Percentiles rank a stretch among this genome's conserved stretches.
These are phyloP conservation scores for Sciurus vulgaris DNA, from an alignment of 2,797 vertebrate genomes.

Conservation along the genomic window DNA sequence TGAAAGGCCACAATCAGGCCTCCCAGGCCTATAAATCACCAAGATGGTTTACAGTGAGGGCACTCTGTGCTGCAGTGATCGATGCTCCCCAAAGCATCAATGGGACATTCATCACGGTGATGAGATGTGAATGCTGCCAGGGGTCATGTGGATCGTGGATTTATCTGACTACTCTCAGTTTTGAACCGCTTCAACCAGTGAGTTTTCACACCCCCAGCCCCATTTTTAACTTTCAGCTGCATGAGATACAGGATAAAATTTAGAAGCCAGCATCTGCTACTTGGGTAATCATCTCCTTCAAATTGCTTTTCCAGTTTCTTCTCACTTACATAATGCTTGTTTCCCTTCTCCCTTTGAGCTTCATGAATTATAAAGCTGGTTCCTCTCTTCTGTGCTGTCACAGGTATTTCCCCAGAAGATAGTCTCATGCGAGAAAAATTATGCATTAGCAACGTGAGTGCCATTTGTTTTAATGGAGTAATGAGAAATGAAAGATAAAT, in stretches of 20 bases:
- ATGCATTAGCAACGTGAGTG: background rate
- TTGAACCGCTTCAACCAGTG: background rate
- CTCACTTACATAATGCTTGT: background rate
- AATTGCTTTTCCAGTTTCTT: background rate
- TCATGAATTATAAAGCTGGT: background rate
- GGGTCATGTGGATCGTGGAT: conserved; percentile 31
- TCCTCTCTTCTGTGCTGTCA: background rate
- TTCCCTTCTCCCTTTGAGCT: conserved; percentile 17
- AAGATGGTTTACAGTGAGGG: conserved; percentile 8
- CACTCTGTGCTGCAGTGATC: conserved; percentile 10
- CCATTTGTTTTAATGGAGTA: background rate
- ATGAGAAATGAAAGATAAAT: conserved; percentile 25
- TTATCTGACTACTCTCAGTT: conserved; percentile 33
- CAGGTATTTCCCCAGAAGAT: background rate
- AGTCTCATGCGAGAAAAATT: background rate
- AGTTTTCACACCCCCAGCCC: background rate
- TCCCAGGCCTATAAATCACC: conserved; percentile 31
- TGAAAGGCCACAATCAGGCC: conserved; percentile 14
- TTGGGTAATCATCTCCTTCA: background rate
- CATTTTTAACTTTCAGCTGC: conserved; percentile 36
- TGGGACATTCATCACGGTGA: conserved; percentile 30
- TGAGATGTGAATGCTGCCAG: conserved; percentile 58
- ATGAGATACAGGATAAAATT: background rate
- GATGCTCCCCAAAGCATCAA: background rate
- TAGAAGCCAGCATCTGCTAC: background rate